Evolutionary conservation across 2,797 vertebrate genomes (phyloP), one percentile per base, ranked within the genome.

Genomic region (Petrocephalus schoutedeni): DNA sequence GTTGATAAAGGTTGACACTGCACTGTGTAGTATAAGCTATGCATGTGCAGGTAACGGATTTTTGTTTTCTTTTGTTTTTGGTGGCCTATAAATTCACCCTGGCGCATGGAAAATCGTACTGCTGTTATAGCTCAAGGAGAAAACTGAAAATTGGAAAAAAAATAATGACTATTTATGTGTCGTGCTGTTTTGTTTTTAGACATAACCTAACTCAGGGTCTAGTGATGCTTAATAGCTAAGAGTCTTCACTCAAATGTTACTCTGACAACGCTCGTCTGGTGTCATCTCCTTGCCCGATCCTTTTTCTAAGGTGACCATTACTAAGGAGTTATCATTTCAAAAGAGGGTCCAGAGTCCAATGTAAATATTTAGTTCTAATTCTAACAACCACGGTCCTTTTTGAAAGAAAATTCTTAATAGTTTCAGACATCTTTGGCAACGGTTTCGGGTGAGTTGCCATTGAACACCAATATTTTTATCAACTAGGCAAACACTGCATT

Each of bases 121-220:
- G 71, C 71, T 77, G 71, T 77, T 45, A 41, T 45, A 41, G 71
- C 71, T 45, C 71, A 86, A 86, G 56, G 84, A 86, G 84, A 86
- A 86, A 86, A 86, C 84, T 56, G n/a, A 54, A 23, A 53, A 85
- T 23, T 85, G 82, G 49, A 12, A 54, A 84, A 64, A 53, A 84
- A 84, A 54, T 49, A 54, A 84, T 84, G 49, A 84, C 45, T 54
- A 51, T 84, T 84, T 21, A 23, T 54, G 51, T 84, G 19, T 84
- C 4, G 45, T 84, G 51, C n/a, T 84, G 80, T 84, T 84, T 86
- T 86, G 28, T 58, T 86, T 57, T 86, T 57, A 36, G 54, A 36
- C 84, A 86, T 86, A 41, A 86, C 53, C 84, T 36, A 86, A 86
- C 84, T 86, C 84, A 86, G 84, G 84, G 84, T 86, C 84, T 58